Conservation (phyloP, 2,888 invertebrate species). For the Nipponacmea schrenckii region DNA sequence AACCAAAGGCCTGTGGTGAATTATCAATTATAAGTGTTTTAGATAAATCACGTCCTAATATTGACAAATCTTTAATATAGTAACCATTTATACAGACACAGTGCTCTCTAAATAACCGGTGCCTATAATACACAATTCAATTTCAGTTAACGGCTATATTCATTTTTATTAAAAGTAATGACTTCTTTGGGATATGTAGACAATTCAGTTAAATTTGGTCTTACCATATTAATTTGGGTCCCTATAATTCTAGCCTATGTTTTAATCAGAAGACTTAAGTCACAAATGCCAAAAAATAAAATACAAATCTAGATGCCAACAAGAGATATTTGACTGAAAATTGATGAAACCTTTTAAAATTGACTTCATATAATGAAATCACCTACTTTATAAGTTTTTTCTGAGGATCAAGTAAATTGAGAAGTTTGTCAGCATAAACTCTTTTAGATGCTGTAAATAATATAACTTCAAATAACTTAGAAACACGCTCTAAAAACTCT, state of each 20-base stretch:
- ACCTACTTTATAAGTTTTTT: slow-evolving; percentile 85
- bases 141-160: not conserved
- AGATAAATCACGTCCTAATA: slow-evolving; percentile 89
- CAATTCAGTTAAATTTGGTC: too few species aligned
- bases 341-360: too few species aligned
- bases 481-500: slow-evolving; percentile 90
- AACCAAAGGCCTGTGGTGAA: slow-evolving; percentile 92
- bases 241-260: too few species aligned
- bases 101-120: slow-evolving; percentile 92
- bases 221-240: too few species aligned
- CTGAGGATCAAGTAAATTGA: slow-evolving; percentile 90
- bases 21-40: slow-evolving; percentile 89
- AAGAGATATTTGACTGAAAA: too few species aligned
- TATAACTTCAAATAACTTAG: slow-evolving; percentile 89
- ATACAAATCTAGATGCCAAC: too few species aligned
- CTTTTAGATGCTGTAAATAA: slow-evolving; percentile 95
- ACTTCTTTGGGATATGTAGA: too few species aligned
- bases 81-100: slow-evolving; percentile 95
- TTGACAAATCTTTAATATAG: slow-evolving; percentile 94
- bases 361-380: too few species aligned
- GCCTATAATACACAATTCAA: slow-evolving; percentile 61
- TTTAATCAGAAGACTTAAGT: too few species aligned
- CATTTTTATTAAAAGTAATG: too few species aligned
- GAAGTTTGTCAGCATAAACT: slow-evolving; percentile 91
- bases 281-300: too few species aligned